Conservation (phyloP, 2,797 vertebrate genomes). For the Syngnathus acus region DNA sequence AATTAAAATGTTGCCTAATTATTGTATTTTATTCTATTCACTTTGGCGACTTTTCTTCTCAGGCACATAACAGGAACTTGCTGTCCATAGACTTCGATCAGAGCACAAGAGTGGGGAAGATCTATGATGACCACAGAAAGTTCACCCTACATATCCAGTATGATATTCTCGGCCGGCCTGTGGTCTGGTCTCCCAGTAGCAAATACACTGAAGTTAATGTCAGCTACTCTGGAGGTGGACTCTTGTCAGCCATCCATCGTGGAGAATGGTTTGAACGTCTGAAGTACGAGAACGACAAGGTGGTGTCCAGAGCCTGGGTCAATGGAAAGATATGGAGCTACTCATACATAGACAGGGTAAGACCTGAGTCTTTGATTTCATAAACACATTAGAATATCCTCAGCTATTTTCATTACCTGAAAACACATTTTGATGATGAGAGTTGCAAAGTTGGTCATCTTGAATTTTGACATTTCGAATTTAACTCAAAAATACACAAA, state of each 20-base stretch:
- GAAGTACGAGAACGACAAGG: constrained; percentile 90
- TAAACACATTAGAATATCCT: not conserved
- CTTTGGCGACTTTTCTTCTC: constrained; percentile 7
- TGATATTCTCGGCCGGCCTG: constrained; percentile 81
- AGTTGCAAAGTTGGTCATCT: not conserved
- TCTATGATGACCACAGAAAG: constrained; percentile 97
- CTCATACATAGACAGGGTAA: constrained; percentile 93
- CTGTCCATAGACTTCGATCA: constrained; percentile 97
- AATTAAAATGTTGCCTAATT: not conserved
- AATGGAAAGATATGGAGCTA: constrained; percentile 99
- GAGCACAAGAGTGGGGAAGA: constrained; percentile 87
- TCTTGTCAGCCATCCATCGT: constrained; percentile 88
- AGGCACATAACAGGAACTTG: constrained; percentile 97
- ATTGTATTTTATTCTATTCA: not conserved
- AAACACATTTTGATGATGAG: not conserved
- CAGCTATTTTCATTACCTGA: not conserved
- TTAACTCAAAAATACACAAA: not conserved
- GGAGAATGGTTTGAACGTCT: constrained; percentile 93
- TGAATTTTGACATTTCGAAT: not conserved
- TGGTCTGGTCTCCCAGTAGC: constrained; percentile 92
- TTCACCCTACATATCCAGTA: constrained; percentile 97
- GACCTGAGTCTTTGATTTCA: not conserved
- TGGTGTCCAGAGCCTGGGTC: constrained; percentile 90
- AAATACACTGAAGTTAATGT: constrained; percentile 96
- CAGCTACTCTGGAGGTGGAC: constrained; percentile 82